Base-by-base conservation (phyloP, 1,140 invertebrate genomes). In the Ceratosolen solmsi region DNA sequence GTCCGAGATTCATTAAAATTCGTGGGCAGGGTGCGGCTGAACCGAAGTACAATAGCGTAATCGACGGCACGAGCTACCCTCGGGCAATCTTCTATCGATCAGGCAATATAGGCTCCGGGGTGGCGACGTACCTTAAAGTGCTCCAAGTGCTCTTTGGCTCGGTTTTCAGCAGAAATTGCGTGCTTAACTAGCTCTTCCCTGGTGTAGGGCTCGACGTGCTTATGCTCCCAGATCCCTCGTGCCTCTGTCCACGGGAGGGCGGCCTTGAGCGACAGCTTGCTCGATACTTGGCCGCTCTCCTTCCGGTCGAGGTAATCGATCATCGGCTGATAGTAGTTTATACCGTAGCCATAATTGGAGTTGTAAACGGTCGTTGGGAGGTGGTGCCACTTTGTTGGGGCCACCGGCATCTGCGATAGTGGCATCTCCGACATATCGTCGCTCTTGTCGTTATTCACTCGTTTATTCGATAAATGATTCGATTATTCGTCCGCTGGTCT, bases 241-340 rank as follows among this genome's bases (percentile, higher is more conserved):
- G 96, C 95, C 86, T 96, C 95, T 2, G 93, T 93, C 94, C 94
- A 96, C 11, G 95, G 95, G 79, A 96, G 90, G 88, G 94, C 94
- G 58, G 95, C 91, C 83, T 86, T 88, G 38, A 85, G 38, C 0
- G 71, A 71, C 0, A 8, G 27, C 0, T n/a, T 41, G 15, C 30
- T 83, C 60, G 80, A 68, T 17, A 75, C 77, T 46, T 85, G 84
- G n/a, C 84, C 87, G 79, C 84, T 87, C 54, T 92, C 88, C 86
- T 93, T 93, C 17, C 86, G 87, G 85, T 95, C 94, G 78, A 96
- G 93, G 85, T 96, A 96, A 87, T 96, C 95, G 81, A 96, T 94
- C 95, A 96, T 96, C 17, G 95, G 95, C 87, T 96, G 95, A 89
- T 96, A 96, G 88, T 93, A 96, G 87, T 96, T 95, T 73, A 96